These are phyloP conservation scores for Cirrhinus mrigala DNA, from an alignment of 2,797 vertebrate species.

Conservation along the genomic window DNA sequence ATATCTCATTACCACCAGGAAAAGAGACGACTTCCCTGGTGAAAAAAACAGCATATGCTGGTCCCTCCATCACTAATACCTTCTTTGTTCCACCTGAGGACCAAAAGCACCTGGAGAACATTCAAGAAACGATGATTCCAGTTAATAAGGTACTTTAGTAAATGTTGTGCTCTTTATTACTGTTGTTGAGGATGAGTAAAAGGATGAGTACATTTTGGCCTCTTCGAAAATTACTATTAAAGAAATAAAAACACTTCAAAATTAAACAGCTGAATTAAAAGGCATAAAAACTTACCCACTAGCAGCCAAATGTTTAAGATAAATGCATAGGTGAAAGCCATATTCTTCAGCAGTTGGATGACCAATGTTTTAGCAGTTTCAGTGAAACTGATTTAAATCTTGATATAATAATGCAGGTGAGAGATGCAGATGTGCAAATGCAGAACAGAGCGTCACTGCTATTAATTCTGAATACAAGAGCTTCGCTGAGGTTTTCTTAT, in stretches of 20 bases:
- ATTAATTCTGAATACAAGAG: not conserved
- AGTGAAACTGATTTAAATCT: not conserved
- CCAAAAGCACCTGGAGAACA: not conserved
- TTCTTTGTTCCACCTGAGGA: not conserved
- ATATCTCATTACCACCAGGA: not conserved
- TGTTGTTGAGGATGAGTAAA: not conserved
- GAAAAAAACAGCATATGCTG: too few relatives aligned
- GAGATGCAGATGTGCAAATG: not conserved
- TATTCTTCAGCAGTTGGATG: not conserved
- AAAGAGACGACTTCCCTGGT: not conserved
- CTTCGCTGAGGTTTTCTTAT: not conserved
- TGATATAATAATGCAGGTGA: not conserved
- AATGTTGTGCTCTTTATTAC: not conserved
- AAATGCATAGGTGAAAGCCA: not conserved
- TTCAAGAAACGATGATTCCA: not conserved
- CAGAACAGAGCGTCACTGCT: not conserved
- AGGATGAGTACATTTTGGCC: too few relatives aligned
- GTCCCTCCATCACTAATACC: not conserved
- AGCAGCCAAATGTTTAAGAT: not conserved
- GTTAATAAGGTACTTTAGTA: not conserved
- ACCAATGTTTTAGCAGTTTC: not conserved
- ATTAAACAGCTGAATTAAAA: not conserved
- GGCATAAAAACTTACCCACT: not conserved
- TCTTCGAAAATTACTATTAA: too few relatives aligned
- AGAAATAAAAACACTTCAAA: not conserved